These are phyloP conservation scores for Vombatus ursinus DNA, from an alignment of 2,113 vertebrate genomes.

Conservation along the genomic window DNA sequence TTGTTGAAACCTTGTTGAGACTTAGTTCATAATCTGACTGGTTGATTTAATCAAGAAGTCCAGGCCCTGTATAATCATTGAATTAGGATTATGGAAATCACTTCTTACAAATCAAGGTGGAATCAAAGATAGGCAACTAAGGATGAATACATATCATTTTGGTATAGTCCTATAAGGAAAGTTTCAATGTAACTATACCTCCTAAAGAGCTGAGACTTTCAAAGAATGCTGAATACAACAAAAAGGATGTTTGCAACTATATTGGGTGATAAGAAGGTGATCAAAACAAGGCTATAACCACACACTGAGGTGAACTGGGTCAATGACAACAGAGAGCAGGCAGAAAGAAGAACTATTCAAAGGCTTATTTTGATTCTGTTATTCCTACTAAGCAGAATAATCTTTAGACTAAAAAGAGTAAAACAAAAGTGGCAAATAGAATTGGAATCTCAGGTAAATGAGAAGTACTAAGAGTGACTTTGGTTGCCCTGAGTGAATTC, in stretches of 20 bases:
- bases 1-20: not conserved
- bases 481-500: not conserved
- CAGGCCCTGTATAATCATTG: not conserved
- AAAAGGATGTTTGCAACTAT: not conserved
- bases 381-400: not conserved
- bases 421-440: not conserved
- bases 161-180: not conserved
- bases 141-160: not conserved
- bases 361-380: not conserved
- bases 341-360: not conserved
- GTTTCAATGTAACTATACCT: not conserved
- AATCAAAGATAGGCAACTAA: not conserved
- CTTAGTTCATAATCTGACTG: not conserved
- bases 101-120: not conserved
- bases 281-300: not conserved
- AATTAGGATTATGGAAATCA: not conserved
- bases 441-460: not conserved
- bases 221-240: not conserved
- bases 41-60: not conserved
- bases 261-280: not conserved
- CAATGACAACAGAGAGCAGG: not conserved
- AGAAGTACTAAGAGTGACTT: not conserved
- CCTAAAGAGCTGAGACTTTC: not conserved
- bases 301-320: not conserved
- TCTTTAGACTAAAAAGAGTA: not conserved